Evolutionary conservation across 2,113 vertebrate genomes (phyloP), one percentile per base, ranked within the genome.

Genomic region (Calyptomena viridis): DNA sequence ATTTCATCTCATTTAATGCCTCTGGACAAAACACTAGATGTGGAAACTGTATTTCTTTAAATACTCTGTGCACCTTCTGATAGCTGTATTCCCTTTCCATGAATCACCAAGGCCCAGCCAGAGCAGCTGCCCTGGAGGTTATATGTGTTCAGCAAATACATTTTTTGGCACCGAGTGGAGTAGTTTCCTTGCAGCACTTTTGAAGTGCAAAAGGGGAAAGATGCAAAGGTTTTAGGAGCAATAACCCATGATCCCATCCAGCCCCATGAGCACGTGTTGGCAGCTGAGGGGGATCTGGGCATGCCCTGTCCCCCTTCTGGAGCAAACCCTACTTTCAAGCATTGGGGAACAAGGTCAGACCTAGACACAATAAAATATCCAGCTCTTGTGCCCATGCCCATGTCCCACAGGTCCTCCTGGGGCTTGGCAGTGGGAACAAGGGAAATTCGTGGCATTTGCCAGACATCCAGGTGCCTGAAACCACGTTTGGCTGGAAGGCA

Each of bases 51-150:
- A 9, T 62, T 92, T 44, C 73, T 79, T 77, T 53, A 76, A 95
- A 68, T 25, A 46, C 23, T 42, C n/a, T 0, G 1, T 40, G 28
- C 28, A 20, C 69, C 56, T 69, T 68, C 58, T 33, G 68, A 63
- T n/a, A 79, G 77, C 40, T 28, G 1, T 89, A 22, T 62, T 95
- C 60, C 69, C 64, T 64, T 12, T 14, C 84, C 5, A 1, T 85
- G 84, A 93, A 87, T 93, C 89, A 85, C 84, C 81, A 27, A 30
- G 67, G 14, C 75, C 49, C 67, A 73, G 73, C 47, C 93, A 63
- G 68, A 92, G 79, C 90, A 83, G 90, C 83, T 83, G 85, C 47
- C 33, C 82, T 92, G 71, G 55, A 79, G 91, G 49, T 94, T 94
- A 9, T 9, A 14, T 50, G 53, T 33, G 46, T 69, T 82, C 87